Conservation (phyloP, 2,888 invertebrate genomes). For the Uloborus plumipes region DNA sequence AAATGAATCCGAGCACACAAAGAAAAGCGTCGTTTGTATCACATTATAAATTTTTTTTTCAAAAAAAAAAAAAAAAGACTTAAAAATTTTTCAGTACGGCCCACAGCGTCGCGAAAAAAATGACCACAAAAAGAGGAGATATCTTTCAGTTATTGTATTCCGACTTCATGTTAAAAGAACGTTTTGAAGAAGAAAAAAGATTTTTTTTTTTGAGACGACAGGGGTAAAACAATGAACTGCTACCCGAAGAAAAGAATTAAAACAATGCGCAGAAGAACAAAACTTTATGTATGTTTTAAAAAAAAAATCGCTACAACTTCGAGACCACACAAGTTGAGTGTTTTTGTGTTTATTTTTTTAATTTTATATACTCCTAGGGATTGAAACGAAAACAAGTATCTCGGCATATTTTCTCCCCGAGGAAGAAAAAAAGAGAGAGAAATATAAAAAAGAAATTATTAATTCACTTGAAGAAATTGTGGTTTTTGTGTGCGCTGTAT, state of each 20-base stretch:
- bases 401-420: slow-evolving; percentile 13
- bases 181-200: slow-evolving; percentile 3
- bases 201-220: slow-evolving; percentile 35
- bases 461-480: slow-evolving; percentile 39
- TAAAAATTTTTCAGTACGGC: slow-evolving; percentile 21
- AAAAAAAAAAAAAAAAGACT: no score
- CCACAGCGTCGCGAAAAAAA: not conserved
- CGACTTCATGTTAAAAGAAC: not conserved
- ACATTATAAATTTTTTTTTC: slow-evolving; percentile 35
- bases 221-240: slow-evolving; percentile 40
- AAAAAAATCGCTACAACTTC: slow-evolving; percentile 4
- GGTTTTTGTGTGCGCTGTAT: slow-evolving; percentile 47
- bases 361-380: slow-evolving; percentile 33
- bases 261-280: slow-evolving; percentile 34
- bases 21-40: slow-evolving; percentile 42
- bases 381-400: slow-evolving; percentile 38
- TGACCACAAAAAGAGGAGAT: slow-evolving; percentile 5
- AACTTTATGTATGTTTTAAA: slow-evolving; percentile 11
- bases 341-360: slow-evolving; percentile 29
- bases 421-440: not conserved
- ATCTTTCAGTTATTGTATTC: slow-evolving; percentile 21
- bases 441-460: slow-evolving; percentile 29
- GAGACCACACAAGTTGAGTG: slow-evolving; percentile 21
- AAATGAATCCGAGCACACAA: slow-evolving; percentile 56
- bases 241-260: slow-evolving; percentile 50